phyloP scores from a whole-genome alignment of 1,140 invertebrate genomes.

The Drosophila ambigua region DNA sequence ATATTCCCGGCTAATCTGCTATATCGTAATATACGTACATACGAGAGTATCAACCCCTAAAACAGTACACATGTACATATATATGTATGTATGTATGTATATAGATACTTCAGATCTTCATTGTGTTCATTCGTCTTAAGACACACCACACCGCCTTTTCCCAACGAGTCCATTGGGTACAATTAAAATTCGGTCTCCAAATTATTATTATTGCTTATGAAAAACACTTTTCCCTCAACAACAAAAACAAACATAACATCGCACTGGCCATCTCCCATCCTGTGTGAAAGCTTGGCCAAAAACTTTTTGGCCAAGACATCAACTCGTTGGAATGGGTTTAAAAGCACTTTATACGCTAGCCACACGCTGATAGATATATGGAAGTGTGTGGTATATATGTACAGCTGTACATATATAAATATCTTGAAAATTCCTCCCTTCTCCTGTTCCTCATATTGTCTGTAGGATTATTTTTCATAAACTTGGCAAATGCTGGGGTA shows the following conservation, averaged over 20 bases:
- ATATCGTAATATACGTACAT: too few species aligned
- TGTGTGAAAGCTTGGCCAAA: conserved; percentile 28
- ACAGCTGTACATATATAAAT: conserved; percentile 1
- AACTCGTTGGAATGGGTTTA: conserved; percentile 67
- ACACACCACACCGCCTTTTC: conserved; percentile 34
- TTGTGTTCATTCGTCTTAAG: conserved; percentile 18
- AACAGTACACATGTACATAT: too few species aligned
- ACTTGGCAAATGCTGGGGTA: conserved; percentile 76
- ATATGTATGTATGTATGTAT: too few species aligned
- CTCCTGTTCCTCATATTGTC: conserved; percentile 6
- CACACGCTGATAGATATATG: conserved; percentile 43
- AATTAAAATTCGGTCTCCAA: conserved; percentile 79
- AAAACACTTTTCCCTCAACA: conserved; percentile 66
- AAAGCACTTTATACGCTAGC: conserved; percentile 78
- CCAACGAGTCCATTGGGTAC: conserved; percentile 73
- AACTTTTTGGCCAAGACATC: conserved; percentile 51
- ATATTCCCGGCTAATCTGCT: too few species aligned
- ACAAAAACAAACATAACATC: conserved; percentile 1
- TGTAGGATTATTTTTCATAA: conserved; percentile 78
- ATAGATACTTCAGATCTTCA: too few species aligned
- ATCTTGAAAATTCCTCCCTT: conserved; percentile 3
- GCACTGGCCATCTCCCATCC: conserved; percentile 14
- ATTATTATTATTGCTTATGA: conserved; percentile 81
- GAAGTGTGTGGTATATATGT: conserved; percentile 38
- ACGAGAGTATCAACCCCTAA: too few species aligned